A percentile compares a stretch with the other conserved stretches of the same genome.
phyloP scores from a whole-genome alignment of 2,888 invertebrate genomes.

The Erebia ligea region DNA sequence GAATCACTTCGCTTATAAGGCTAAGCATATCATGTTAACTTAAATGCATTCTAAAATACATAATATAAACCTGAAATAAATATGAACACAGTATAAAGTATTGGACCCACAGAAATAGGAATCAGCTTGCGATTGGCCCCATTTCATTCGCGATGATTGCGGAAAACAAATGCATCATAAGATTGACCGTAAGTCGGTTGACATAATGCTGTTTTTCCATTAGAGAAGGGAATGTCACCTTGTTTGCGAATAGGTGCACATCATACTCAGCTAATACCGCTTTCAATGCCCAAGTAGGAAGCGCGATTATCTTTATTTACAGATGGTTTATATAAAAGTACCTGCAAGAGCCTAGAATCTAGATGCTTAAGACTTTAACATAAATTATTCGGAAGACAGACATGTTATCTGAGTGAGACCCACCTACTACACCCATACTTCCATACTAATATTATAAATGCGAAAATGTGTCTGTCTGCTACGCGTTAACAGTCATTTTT shows the following conservation, averaged over 20 bases:
- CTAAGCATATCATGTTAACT: background rate
- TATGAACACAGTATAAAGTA: too few species aligned
- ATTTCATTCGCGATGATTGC: constrained; percentile 1
- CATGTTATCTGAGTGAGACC: background rate
- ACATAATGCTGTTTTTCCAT: constrained; percentile 75
- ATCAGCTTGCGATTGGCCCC: background rate
- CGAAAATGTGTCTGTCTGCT: too few species aligned
- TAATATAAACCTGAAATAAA: too few species aligned
- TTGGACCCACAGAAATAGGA: too few species aligned
- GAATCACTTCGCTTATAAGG: too few species aligned
- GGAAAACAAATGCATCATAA: constrained; percentile 44
- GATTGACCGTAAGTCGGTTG: constrained; percentile 63
- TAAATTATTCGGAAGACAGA: background rate
- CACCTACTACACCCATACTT: too few species aligned
- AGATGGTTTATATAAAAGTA: constrained; percentile 30
- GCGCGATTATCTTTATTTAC: constrained; percentile 47
- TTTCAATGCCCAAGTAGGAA: constrained; percentile 76
- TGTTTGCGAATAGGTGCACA: constrained; percentile 64
- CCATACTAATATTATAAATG: too few species aligned
- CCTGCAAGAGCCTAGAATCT: constrained; percentile 10
- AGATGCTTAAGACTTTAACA: constrained; percentile 12
- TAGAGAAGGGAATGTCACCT: constrained; percentile 78
- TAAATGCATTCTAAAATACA: too few species aligned
- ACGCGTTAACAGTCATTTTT: too few species aligned
- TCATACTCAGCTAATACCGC: constrained; percentile 75